Conservation (phyloP, 2,797 vertebrate genomes). For the Rhinoraja longicauda region DNA sequence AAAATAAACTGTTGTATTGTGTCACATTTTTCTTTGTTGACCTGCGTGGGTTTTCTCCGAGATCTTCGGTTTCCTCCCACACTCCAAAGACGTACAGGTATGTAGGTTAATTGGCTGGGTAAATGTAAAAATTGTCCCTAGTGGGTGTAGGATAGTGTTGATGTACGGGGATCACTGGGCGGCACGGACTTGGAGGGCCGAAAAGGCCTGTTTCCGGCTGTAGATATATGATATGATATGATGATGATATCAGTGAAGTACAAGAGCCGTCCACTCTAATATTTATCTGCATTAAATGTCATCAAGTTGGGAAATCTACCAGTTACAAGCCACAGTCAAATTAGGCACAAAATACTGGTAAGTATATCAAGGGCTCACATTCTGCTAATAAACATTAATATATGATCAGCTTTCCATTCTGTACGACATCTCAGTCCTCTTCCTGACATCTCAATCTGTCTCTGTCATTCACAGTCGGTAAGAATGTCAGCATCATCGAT, state of each 20-base stretch:
- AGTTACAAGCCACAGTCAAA: too few species aligned
- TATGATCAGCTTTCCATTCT: slow-evolving; percentile 19
- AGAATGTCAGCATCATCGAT: slow-evolving; percentile 36
- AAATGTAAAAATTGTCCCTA: too few species aligned
- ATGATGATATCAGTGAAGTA: neutral
- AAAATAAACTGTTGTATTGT: neutral
- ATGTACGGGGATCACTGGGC: too few species aligned
- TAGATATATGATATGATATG: too few species aligned
- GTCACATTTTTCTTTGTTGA: neutral
- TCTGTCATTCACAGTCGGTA: slow-evolving; percentile 1
- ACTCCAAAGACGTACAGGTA: too few species aligned
- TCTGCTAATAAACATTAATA: slow-evolving; percentile 29
- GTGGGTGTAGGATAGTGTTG: too few species aligned
- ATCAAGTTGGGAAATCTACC: neutral
- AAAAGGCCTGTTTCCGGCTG: too few species aligned
- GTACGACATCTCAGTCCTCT: slow-evolving; percentile 15
- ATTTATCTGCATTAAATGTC: neutral
- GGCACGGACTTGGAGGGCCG: too few species aligned
- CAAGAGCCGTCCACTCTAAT: neutral
- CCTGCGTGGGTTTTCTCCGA: too few species aligned
- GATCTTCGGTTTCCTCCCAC: too few species aligned
- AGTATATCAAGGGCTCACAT: neutral
- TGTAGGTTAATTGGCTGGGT: too few species aligned
- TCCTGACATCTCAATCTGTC: slow-evolving; percentile 34
- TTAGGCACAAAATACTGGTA: neutral